A percentile compares a stretch with the other conserved stretches of the same genome.
These are phyloP conservation scores for Gambelia wislizenii DNA, from an alignment of 2,797 vertebrate species.

Conservation along the genomic window DNA sequence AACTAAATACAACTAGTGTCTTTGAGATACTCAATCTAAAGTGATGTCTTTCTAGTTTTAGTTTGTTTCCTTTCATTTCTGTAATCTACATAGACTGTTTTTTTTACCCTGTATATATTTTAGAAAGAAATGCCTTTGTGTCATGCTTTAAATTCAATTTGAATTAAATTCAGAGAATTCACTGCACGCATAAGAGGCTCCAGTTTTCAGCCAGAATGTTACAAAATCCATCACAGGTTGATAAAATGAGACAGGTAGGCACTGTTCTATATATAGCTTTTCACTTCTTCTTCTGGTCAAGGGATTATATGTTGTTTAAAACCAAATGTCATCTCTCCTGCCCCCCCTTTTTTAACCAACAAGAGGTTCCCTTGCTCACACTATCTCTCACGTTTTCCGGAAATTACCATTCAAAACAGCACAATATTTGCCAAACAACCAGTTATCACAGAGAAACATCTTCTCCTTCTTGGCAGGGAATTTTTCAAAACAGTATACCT, in stretches of 20 bases:
- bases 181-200: neutral
- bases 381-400: neutral
- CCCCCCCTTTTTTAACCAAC: neutral
- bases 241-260: neutral
- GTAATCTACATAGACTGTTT: neutral
- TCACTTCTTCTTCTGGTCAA: neutral
- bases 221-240: neutral
- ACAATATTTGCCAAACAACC: neutral
- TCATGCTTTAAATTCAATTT: neutral
- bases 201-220: neutral
- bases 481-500: too few species aligned
- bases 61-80: constrained; percentile 27
- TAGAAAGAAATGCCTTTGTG: neutral
- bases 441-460: neutral
- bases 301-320: neutral
- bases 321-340: neutral
- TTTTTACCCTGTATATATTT: neutral
- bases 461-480: neutral
- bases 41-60: neutral
- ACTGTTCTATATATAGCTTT: neutral
- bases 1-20: neutral
- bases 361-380: neutral
- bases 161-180: neutral
- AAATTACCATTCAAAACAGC: neutral
- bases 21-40: neutral